Evolutionary conservation across 1,140 invertebrate genomes (phyloP).

Genomic region (Acromyrmex echinatior): DNA sequence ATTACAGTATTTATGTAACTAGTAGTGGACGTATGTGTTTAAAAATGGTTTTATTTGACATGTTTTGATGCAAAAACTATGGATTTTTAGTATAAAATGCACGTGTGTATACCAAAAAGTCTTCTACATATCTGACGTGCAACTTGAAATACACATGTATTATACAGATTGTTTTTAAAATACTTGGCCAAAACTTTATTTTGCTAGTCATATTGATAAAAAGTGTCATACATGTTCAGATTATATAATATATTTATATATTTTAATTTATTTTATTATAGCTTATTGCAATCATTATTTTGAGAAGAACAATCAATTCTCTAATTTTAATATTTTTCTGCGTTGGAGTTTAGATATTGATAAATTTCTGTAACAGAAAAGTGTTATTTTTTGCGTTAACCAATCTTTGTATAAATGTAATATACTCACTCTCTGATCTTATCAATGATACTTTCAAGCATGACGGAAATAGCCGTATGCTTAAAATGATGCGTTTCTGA

Average conservation of each 20-base stretch:
- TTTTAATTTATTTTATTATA: background rate
- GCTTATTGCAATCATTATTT: background rate
- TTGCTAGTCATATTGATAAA: background rate
- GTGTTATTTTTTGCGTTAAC: background rate
- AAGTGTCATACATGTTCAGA: background rate
- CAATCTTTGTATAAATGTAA: background rate
- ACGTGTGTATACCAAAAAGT: background rate
- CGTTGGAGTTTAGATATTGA: constrained; percentile 67
- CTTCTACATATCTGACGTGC: background rate
- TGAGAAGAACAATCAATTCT: background rate
- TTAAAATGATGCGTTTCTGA: constrained; percentile 72
- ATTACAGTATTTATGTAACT: background rate
- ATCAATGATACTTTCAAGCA: constrained; percentile 58
- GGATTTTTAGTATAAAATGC: background rate
- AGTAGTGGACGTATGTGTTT: background rate
- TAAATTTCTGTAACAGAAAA: constrained; percentile 55
- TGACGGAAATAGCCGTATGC: constrained; percentile 57
- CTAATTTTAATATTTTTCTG: constrained; percentile 60
- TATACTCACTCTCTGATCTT: constrained; percentile 71
- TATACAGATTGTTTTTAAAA: background rate
- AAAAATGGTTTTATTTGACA: background rate
- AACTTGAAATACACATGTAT: constrained; percentile 1
- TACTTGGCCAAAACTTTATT: background rate
- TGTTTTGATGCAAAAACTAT: constrained; percentile 1
- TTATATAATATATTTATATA: background rate